A percentile compares a stretch with the other conserved stretches of the same genome.
phyloP scores from a whole-genome alignment of 1,140 invertebrate genomes.

The Pomacea maculata region DNA sequence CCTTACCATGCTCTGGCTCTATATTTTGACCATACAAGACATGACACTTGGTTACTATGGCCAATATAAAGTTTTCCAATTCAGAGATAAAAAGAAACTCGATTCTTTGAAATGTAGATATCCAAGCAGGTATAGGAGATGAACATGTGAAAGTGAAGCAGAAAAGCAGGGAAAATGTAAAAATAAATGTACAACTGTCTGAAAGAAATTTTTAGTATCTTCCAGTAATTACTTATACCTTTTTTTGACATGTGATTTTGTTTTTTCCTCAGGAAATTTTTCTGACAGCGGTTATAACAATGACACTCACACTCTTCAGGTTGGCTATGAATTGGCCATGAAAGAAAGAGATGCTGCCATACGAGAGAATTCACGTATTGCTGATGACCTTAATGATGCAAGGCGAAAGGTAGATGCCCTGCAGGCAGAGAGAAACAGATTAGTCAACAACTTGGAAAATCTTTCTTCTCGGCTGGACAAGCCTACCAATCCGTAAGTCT shows the following conservation, averaged over 20 bases:
- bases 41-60: too few species aligned
- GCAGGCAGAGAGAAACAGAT: conserved; percentile 53
- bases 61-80: too few species aligned
- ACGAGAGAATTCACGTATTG: conserved; percentile 54
- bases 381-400: conserved; percentile 53
- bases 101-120: too few species aligned
- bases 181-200: background rate
- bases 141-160: too few species aligned
- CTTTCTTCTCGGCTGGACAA: conserved; percentile 17
- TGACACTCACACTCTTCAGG: conserved; percentile 52
- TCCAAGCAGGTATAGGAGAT: too few species aligned
- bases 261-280: background rate
- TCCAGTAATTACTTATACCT: too few species aligned
- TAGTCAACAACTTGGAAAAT: conserved; percentile 50
- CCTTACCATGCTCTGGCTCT: too few species aligned
- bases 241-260: too few species aligned
- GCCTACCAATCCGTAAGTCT: conserved; percentile 39
- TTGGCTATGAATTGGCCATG: conserved; percentile 59
- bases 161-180: background rate
- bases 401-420: conserved; percentile 44
- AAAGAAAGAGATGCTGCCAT: conserved; percentile 60
- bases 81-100: too few species aligned
- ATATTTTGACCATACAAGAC: too few species aligned
- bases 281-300: conserved; percentile 27
- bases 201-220: background rate